Percentiles rank a stretch among this genome's conserved stretches.
These are phyloP conservation scores for Mystacides longicornis DNA, from an alignment of 2,888 invertebrate genomes.

Conservation along the genomic window DNA sequence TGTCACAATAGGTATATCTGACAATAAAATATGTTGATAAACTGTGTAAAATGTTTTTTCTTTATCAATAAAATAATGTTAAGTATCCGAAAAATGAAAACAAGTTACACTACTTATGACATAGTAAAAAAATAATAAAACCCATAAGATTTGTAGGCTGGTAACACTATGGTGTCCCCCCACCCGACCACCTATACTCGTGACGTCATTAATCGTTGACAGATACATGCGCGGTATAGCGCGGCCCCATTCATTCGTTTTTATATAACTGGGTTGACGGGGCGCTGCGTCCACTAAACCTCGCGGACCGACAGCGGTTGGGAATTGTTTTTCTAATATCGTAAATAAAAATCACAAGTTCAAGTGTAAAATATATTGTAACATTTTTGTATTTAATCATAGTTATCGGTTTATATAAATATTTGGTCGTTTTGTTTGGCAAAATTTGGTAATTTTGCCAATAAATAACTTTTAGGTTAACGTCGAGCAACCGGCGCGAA, in stretches of 20 bases:
- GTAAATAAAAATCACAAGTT: too few relatives aligned
- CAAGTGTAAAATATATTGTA: slow-evolving; percentile 1
- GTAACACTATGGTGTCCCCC: background rate
- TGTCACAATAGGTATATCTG: too few relatives aligned
- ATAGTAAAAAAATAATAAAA: too few relatives aligned
- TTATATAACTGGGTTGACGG: slow-evolving; percentile 13
- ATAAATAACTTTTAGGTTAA: slow-evolving; percentile 19
- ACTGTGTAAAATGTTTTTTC: too few relatives aligned
- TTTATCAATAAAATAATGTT: too few relatives aligned
- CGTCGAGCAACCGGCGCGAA: slow-evolving; percentile 20
- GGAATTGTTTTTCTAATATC: too few relatives aligned
- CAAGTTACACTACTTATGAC: too few relatives aligned
- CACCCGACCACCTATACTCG: background rate
- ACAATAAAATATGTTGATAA: too few relatives aligned
- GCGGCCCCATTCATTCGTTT: slow-evolving; percentile 18
- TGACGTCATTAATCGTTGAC: slow-evolving; percentile 25
- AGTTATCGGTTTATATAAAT: too few relatives aligned
- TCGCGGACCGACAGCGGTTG: slow-evolving; percentile 12
- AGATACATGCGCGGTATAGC: slow-evolving; percentile 16
- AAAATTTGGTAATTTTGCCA: slow-evolving; percentile 6
- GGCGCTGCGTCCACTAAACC: slow-evolving; percentile 8
- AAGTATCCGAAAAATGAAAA: too few relatives aligned
- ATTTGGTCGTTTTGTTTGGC: too few relatives aligned
- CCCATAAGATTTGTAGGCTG: background rate
- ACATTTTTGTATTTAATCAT: too few relatives aligned